These are phyloP conservation scores for Cephus cinctus DNA, from an alignment of 1,140 invertebrate species.

Conservation along the genomic window DNA sequence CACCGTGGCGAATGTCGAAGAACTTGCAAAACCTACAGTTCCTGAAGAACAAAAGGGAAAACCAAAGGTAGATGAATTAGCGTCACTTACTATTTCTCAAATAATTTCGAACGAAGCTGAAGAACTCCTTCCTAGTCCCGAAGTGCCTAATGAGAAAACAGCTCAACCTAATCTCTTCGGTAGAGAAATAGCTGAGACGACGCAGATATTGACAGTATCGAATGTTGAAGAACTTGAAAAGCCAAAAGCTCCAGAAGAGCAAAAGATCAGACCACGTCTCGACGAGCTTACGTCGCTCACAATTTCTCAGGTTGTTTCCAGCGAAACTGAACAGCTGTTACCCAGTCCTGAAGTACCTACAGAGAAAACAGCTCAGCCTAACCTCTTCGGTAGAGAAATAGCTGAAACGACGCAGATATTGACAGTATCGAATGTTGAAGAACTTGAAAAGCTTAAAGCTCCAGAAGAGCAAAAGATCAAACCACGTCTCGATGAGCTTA, in stretches of 20 bases:
- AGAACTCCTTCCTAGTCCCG: constrained; percentile 14
- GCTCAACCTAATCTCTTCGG: constrained; percentile 30
- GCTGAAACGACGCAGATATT: constrained; percentile 13
- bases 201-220: constrained; percentile 26
- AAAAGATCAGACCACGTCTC: constrained; percentile 4
- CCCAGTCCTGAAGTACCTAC: constrained; percentile 22
- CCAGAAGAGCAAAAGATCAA: constrained; percentile 1
- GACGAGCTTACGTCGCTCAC: constrained; percentile 37
- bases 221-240: constrained; percentile 9
- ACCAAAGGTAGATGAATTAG: constrained; percentile 21
- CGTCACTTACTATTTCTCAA: constrained; percentile 25
- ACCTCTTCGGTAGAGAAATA: neutral
- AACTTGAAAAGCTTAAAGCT: neutral
- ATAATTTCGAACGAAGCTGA: constrained; percentile 31
- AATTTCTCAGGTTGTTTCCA: constrained; percentile 36
- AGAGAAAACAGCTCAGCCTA: constrained; percentile 20
- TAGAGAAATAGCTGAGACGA: constrained; percentile 31
- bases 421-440: neutral
- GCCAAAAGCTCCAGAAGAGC: neutral
- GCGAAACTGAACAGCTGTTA: constrained; percentile 38
- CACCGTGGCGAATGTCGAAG: constrained; percentile 25
- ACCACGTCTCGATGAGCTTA: neutral
- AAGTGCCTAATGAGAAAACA: constrained; percentile 22
- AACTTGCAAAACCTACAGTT: constrained; percentile 18
- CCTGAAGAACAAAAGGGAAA: constrained; percentile 31